Evolutionary conservation across 1,140 invertebrate species (phyloP).

Genomic region (Penaeus vannamei): DNA sequence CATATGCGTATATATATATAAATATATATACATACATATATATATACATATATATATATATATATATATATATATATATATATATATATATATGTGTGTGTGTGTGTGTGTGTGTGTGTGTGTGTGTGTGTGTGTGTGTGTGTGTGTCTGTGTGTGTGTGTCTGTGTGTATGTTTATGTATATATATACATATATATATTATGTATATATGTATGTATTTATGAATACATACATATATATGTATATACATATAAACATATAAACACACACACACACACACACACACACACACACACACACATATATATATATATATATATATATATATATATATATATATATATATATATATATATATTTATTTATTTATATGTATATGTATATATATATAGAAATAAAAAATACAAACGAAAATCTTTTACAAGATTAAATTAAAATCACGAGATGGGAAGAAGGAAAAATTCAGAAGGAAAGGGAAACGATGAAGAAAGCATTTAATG

Average conservation of each 20-base stretch:
- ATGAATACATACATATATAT: not conserved
- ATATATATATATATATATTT: too few relatives aligned
- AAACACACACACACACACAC: not conserved
- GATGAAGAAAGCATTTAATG: too few relatives aligned
- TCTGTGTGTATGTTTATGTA: not conserved
- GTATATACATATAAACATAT: not conserved
- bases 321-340: slow-evolving; percentile 22
- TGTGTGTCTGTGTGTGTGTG: not conserved
- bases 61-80: slow-evolving; percentile 27
- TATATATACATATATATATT: too few relatives aligned
- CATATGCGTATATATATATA: slow-evolving; percentile 9
- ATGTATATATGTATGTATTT: not conserved
- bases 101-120: not conserved
- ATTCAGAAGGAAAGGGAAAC: too few relatives aligned
- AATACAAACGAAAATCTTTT: too few relatives aligned
- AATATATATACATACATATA: not conserved
- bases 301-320: not conserved
- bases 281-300: not conserved
- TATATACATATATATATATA: slow-evolving; percentile 24
- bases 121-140: not conserved
- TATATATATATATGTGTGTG: slow-evolving; percentile 20
- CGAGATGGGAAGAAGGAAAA: too few relatives aligned
- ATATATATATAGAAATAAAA: too few relatives aligned
- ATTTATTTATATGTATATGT: too few relatives aligned
- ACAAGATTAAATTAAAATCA: too few relatives aligned